Conservation (phyloP, 2,888 invertebrate species). For the Penaeus monodon region DNA sequence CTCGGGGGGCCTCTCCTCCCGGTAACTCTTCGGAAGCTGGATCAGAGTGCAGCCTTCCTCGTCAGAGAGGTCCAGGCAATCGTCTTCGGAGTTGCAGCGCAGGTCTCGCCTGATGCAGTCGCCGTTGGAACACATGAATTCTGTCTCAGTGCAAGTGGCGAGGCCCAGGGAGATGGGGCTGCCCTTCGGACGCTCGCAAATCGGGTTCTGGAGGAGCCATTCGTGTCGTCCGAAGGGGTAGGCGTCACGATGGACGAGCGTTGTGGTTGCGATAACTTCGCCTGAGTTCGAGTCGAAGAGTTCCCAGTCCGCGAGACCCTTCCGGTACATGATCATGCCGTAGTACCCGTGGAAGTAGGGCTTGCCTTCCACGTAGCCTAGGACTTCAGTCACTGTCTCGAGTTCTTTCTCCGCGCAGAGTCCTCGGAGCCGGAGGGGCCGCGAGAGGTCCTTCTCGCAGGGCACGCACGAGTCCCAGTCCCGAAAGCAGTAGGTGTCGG, state of each 20-base stretch:
- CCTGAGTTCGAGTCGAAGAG: background rate
- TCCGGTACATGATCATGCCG: background rate
- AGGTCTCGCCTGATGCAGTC: background rate
- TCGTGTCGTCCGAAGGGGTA: background rate
- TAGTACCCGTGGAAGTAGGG: background rate
- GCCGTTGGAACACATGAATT: slow-evolving; percentile 9
- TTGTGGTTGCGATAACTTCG: background rate
- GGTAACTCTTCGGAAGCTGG: background rate
- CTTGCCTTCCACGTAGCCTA: too few relatives aligned
- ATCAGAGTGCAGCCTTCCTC: background rate
- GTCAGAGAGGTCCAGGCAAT: slow-evolving; percentile 9
- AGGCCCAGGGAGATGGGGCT: background rate
- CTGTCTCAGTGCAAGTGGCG: background rate
- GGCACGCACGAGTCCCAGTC: background rate
- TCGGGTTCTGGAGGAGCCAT: background rate
- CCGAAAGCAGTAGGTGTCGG: too few relatives aligned
- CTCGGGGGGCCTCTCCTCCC: background rate
- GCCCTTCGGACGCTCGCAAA: background rate
- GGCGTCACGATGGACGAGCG: background rate
- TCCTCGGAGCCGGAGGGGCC: slow-evolving; percentile 4
- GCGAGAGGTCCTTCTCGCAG: background rate
- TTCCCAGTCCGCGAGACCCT: background rate
- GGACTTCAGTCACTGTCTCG: background rate
- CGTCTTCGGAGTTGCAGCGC: background rate
- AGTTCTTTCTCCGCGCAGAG: background rate